phyloP scores from a whole-genome alignment of 2,797 vertebrate species.

The Silurus aristotelis region DNA sequence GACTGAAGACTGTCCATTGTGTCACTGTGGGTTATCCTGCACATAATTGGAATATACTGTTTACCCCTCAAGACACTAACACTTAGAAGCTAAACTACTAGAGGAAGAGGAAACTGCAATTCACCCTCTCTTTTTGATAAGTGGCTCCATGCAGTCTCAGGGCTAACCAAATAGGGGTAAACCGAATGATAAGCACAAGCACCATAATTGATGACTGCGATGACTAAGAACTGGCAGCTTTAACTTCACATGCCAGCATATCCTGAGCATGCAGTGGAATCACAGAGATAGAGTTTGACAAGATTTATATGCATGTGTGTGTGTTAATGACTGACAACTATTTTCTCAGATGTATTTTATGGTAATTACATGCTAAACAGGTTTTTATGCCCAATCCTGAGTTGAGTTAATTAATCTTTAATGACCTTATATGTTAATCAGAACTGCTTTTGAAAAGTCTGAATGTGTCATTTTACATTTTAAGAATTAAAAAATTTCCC shows the following conservation, averaged over 20 bases:
- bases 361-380: not conserved
- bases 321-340: not conserved
- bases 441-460: not conserved
- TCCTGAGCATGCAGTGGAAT: constrained; percentile 46
- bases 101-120: not conserved
- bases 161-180: constrained; percentile 27
- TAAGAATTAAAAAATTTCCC: not conserved
- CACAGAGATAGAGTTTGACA: constrained; percentile 11
- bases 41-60: not conserved
- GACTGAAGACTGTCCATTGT: not conserved
- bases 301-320: not conserved
- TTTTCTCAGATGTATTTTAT: not conserved
- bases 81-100: not conserved
- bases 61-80: not conserved
- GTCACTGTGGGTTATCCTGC: not conserved
- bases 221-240: constrained; percentile 52
- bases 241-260: constrained; percentile 37
- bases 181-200: constrained; percentile 51
- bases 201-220: constrained; percentile 38
- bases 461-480: not conserved
- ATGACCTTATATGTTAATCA: not conserved
- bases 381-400: not conserved
- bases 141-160: not conserved
- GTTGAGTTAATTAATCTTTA: not conserved
- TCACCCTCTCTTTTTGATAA: not conserved